A percentile compares a stretch with the other conserved stretches of the same genome.
Evolutionary conservation across 1,140 invertebrate genomes (phyloP).

Genomic region (Zaprionus nigranus): DNA sequence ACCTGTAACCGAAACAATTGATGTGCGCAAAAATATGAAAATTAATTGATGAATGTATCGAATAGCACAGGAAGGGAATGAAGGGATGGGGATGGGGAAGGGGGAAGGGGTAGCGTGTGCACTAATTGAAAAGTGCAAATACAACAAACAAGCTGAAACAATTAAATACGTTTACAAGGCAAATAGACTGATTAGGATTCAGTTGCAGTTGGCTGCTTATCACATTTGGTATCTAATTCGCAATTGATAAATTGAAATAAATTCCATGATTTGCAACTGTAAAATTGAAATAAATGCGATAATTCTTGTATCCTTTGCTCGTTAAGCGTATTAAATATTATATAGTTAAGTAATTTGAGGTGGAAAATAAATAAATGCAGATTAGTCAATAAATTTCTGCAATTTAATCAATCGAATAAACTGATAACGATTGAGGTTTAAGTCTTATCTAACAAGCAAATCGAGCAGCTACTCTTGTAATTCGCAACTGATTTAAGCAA

Average conservation of each 20-base stretch:
- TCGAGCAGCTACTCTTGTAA: neutral
- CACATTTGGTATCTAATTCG: no score
- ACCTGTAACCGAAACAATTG: neutral
- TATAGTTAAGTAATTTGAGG: neutral
- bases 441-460: neutral
- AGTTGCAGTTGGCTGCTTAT: no score
- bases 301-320: neutral
- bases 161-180: no score
- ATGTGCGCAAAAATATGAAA: neutral
- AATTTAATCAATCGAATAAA: neutral
- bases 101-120: no score
- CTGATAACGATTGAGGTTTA: neutral
- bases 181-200: no score
- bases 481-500: constrained; percentile 9
- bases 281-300: no score
- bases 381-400: neutral
- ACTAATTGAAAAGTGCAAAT: no score
- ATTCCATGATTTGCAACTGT: no score
- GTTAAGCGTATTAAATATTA: neutral
- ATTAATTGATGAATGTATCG: neutral
- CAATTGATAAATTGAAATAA: no score
- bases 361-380: neutral
- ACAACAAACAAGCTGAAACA: no score
- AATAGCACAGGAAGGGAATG: no score
- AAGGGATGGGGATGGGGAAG: no score